These are phyloP conservation scores for Horisme vitalbata DNA, from an alignment of 2,888 invertebrate species.

Conservation along the genomic window DNA sequence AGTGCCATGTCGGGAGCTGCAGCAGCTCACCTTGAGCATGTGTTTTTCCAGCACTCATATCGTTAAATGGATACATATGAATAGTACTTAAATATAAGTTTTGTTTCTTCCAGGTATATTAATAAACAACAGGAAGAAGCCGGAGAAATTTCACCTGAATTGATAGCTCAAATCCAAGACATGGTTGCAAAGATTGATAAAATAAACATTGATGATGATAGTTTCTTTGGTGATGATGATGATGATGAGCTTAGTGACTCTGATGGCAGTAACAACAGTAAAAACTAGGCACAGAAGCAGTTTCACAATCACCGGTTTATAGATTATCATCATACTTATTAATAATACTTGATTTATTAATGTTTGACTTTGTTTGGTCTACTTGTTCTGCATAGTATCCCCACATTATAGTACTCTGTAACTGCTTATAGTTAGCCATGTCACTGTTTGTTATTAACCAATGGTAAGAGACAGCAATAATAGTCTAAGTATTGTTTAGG, in stretches of 20 bases:
- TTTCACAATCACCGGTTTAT: background rate
- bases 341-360: conserved; percentile 12
- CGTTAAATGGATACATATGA: too few relatives aligned
- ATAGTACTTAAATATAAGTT: background rate
- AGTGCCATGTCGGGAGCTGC: too few relatives aligned
- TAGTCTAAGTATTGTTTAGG: too few relatives aligned
- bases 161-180: conserved; percentile 50
- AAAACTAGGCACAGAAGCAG: background rate
- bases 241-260: conserved; percentile 37
- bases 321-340: background rate
- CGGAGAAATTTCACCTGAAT: conserved; percentile 51
- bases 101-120: conserved; percentile 52
- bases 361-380: conserved; percentile 10
- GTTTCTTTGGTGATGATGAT: conserved; percentile 42
- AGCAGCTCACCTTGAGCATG: too few relatives aligned
- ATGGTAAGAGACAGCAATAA: too few relatives aligned
- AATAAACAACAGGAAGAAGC: conserved; percentile 73
- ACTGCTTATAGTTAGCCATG: too few relatives aligned
- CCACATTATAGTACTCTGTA: too few relatives aligned
- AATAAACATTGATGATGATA: conserved; percentile 43
- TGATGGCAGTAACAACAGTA: conserved; percentile 29
- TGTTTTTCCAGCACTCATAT: too few relatives aligned
- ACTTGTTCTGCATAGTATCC: too few relatives aligned
- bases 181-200: conserved; percentile 56
- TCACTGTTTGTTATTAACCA: too few relatives aligned